Evolutionary conservation across 2,888 invertebrate genomes (phyloP).

Genomic region (Arctia plantaginis): DNA sequence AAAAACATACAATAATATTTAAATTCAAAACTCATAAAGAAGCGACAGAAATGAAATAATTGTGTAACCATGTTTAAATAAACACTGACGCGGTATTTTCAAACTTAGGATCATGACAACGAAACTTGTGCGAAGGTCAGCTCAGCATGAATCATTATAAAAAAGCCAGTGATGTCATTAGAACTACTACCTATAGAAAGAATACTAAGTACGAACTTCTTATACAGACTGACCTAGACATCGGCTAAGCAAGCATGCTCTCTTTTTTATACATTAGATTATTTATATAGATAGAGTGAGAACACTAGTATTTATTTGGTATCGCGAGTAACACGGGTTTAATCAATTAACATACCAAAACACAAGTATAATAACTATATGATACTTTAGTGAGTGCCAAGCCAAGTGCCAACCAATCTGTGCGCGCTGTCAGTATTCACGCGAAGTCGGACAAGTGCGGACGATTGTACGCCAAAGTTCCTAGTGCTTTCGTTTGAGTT

Average conservation of each 20-base stretch:
- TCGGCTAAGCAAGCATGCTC: not conserved
- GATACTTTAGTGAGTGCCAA: not conserved
- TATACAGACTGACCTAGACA: not conserved
- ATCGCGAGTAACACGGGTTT: constrained; percentile 18
- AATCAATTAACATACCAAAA: constrained; percentile 37
- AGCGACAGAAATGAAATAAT: not conserved
- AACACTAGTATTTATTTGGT: constrained; percentile 20
- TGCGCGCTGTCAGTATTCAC: constrained; percentile 32
- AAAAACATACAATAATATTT: not conserved
- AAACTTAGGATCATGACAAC: constrained; percentile 30
- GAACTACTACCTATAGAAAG: constrained; percentile 11
- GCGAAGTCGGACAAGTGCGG: constrained; percentile 19
- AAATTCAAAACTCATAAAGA: not conserved
- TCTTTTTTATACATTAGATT: constrained; percentile 26
- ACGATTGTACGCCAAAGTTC: constrained; percentile 27
- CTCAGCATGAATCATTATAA: constrained; percentile 38
- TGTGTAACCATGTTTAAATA: constrained; percentile 1
- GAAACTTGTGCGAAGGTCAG: constrained; percentile 20
- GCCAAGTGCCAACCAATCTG: not conserved
- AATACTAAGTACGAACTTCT: not conserved
- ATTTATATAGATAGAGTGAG: constrained; percentile 23
- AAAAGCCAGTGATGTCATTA: constrained; percentile 43
- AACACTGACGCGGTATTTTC: constrained; percentile 10
- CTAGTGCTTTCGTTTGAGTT: constrained; percentile 32
- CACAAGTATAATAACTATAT: constrained; percentile 20